These are phyloP conservation scores for Globodera ellingtonae DNA, from an alignment of 1,140 invertebrate species.

Conservation along the genomic window DNA sequence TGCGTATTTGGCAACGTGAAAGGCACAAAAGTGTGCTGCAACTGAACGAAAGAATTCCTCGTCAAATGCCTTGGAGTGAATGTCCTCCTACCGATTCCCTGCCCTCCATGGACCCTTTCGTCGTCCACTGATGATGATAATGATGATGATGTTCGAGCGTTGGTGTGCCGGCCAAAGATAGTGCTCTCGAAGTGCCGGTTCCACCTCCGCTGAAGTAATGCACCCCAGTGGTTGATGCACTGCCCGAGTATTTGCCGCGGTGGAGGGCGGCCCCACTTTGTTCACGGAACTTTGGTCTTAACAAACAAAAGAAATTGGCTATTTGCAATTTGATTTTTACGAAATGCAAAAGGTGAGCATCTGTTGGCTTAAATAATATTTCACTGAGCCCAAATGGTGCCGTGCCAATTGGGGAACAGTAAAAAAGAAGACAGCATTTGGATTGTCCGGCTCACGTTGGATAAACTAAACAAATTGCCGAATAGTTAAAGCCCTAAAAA, in stretches of 20 bases:
- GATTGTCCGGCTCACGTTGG: conserved; percentile 45
- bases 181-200: background rate
- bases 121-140: background rate
- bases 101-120: background rate
- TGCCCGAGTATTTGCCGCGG: background rate
- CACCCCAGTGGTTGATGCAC: background rate
- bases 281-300: conserved; percentile 48
- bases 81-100: background rate
- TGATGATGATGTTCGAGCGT: background rate
- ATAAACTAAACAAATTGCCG: conserved; percentile 32
- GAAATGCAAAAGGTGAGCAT: conserved; percentile 44
- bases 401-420: conserved; percentile 26
- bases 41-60: background rate
- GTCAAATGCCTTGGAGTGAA: background rate
- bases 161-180: background rate
- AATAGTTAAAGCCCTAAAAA: background rate
- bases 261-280: conserved; percentile 37
- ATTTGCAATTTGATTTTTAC: background rate
- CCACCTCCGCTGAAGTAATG: background rate
- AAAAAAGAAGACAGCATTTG: conserved; percentile 40
- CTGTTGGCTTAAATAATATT: conserved; percentile 44
- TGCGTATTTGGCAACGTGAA: conserved; percentile 18
- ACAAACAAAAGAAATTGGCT: background rate
- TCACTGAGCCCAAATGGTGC: conserved; percentile 33
- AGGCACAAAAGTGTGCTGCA: conserved; percentile 30